These are phyloP conservation scores for Troides helena DNA, from an alignment of 2,888 invertebrate species.

Conservation along the genomic window DNA sequence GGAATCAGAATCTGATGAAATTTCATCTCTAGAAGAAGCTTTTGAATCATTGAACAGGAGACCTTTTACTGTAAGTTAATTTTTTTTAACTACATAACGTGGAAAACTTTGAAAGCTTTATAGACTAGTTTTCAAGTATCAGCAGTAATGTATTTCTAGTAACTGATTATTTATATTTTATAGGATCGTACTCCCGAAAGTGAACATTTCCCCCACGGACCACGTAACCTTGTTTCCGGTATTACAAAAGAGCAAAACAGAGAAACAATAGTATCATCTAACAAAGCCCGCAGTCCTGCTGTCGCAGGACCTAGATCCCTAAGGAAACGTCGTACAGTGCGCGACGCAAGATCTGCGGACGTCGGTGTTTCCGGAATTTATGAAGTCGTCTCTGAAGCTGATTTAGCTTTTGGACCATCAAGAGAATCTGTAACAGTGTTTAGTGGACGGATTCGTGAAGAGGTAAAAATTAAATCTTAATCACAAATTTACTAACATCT, in stretches of 20 bases:
- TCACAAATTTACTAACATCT: too few species aligned
- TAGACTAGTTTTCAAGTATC: too few species aligned
- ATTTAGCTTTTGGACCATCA: conserved; percentile 93
- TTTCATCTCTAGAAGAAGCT: conserved; percentile 67
- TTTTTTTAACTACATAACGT: not conserved
- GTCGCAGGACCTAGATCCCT: conserved; percentile 76
- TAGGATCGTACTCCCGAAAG: conserved; percentile 79
- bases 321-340: conserved; percentile 83
- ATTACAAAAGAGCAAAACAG: conserved; percentile 55
- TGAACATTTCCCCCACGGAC: conserved; percentile 90
- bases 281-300: conserved; percentile 71
- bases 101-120: not conserved
- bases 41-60: conserved; percentile 70
- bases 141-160: too few species aligned
- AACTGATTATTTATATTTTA: conserved; percentile 23
- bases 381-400: conserved; percentile 95
- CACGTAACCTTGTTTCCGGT: conserved; percentile 82
- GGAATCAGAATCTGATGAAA: conserved; percentile 59
- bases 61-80: conserved; percentile 66
- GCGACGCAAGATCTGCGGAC: conserved; percentile 90
- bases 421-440: conserved; percentile 92
- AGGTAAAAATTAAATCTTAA: conserved; percentile 56
- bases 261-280: conserved; percentile 72
- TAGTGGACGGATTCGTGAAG: conserved; percentile 92
- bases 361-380: conserved; percentile 94